Base-by-base conservation (phyloP, 2,797 vertebrate species). In the Cacajao melanocephalus region DNA sequence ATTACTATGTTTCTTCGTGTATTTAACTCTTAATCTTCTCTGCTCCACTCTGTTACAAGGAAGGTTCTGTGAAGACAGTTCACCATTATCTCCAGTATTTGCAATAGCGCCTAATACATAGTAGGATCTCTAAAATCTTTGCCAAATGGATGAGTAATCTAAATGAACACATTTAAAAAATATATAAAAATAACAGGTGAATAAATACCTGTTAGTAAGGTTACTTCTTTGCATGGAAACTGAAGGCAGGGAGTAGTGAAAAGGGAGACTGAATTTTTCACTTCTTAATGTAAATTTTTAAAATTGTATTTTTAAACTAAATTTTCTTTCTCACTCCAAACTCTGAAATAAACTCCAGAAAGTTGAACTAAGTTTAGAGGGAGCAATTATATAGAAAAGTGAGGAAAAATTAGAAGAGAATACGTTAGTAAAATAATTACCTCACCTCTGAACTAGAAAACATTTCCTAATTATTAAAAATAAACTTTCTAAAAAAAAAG, bases 401-500 rank as follows among this genome's bases (percentile, higher is more conserved):
- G 36, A 61, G 22, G 4, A 41, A 55, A 39, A 61, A 14, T 41
- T 64, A 24, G 15, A 52, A 1, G 7, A 41, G 19, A 80, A 44
- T 58, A 85, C 14, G 0, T 6, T 28, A 85, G 73, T 28, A 81
- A 36, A 87, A 73, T 81, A 87, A 33, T 61, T 81, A 17, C 30
- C 20, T 73, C 8, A 24, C 58, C 22, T 67, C 39, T 91, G 76
- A 91, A n/a, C 30, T 58, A 75, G 41, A 61, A 92, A 75, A 75
- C 4, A 82, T 90, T 82, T 58, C 17, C 30, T 92, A 58, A 82
- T 7, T 24, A 44, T 13, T 94, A 61, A 93, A 88, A 95, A 93
- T 44, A 39, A 92, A 50, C 10, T 48, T 67, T 20, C 26, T 2
- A 50, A 80, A 79, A 67, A 89, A 85, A 76, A 22, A 26, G 80